These are phyloP conservation scores for Omphaloscelis lunosa DNA, from an alignment of 2,888 invertebrate species.

Conservation along the genomic window DNA sequence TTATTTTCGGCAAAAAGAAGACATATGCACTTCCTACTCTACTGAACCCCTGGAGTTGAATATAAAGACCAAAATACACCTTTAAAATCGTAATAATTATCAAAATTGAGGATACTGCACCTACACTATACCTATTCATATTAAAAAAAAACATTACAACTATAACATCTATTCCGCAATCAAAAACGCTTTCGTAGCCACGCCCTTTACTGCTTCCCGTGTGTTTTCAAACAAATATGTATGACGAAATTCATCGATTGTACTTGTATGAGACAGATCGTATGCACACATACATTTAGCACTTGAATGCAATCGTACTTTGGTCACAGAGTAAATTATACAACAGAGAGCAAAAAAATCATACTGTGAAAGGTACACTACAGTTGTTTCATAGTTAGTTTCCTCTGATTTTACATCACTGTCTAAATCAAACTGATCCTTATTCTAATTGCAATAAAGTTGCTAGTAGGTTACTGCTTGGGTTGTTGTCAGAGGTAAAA, in stretches of 20 bases:
- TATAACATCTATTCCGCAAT: too few species aligned
- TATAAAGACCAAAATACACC: too few species aligned
- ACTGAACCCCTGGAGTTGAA: too few species aligned
- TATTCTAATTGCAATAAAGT: neutral
- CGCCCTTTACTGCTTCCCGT: constrained; percentile 6
- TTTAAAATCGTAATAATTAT: neutral
- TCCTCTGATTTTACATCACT: neutral
- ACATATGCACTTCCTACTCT: neutral
- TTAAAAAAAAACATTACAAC: neutral
- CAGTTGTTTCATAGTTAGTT: neutral
- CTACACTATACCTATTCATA: neutral
- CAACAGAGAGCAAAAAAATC: neutral
- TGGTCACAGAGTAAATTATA: constrained; percentile 14
- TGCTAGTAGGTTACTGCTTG: neutral
- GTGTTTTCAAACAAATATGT: constrained; percentile 44
- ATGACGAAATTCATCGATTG: constrained; percentile 36
- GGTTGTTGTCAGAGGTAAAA: neutral
- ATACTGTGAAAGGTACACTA: neutral
- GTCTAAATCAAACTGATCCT: neutral
- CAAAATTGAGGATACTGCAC: neutral
- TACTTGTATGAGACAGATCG: constrained; percentile 27
- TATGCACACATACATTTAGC: constrained; percentile 54
- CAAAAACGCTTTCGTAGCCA: neutral
- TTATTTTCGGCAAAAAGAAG: neutral
- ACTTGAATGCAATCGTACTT: constrained; percentile 36